phyloP scores from a whole-genome alignment of 2,113 vertebrate genomes.

The Paraplagusia blochii region DNA sequence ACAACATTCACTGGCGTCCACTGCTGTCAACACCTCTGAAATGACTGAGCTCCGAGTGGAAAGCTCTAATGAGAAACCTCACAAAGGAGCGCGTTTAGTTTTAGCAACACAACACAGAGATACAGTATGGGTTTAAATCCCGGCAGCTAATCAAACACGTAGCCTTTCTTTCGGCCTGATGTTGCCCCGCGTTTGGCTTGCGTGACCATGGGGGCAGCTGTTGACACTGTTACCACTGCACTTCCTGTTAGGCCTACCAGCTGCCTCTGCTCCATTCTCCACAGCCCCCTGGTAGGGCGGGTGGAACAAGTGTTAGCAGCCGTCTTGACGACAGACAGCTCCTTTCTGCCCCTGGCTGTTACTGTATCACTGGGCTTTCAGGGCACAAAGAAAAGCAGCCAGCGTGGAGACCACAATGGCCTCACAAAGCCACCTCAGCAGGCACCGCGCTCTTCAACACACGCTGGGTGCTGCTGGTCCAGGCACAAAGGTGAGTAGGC shows the following conservation, averaged over 20 bases:
- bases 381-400: constrained; percentile 76
- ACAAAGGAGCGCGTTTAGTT: constrained; percentile 62
- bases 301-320: constrained; percentile 77
- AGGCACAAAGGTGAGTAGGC: constrained; percentile 37
- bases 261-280: constrained; percentile 79
- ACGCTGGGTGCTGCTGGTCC: constrained; percentile 39
- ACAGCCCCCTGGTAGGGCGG: constrained; percentile 67
- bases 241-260: constrained; percentile 84
- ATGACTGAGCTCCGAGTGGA: constrained; percentile 77
- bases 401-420: constrained; percentile 70
- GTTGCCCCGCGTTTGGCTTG: constrained; percentile 72
- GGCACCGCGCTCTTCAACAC: constrained; percentile 64
- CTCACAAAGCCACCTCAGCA: constrained; percentile 49
- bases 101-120: constrained; percentile 39
- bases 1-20: constrained; percentile 67
- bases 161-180: constrained; percentile 71
- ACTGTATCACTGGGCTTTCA: constrained; percentile 75
- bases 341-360: constrained; percentile 77
- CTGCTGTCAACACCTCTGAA: constrained; percentile 82
- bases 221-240: constrained; percentile 81
- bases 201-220: constrained; percentile 74
- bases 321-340: constrained; percentile 85
- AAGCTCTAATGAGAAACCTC: constrained; percentile 74
- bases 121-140: constrained; percentile 59
- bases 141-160: constrained; percentile 78